Base-by-base conservation (phyloP, 2,888 invertebrate genomes). In the Andrena marginata region DNA sequence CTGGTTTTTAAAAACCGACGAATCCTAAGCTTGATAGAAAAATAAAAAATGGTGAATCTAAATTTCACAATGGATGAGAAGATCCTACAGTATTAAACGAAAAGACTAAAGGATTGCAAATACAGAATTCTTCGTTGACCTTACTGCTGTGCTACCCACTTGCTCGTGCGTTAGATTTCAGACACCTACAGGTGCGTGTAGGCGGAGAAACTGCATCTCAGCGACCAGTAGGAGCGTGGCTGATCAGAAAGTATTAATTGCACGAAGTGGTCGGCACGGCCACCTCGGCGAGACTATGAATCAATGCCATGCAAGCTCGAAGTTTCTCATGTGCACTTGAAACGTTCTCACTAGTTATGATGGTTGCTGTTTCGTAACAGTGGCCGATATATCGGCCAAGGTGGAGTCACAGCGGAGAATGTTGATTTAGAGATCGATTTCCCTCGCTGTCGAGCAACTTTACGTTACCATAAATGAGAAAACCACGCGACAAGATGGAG, bases 321-420 rank as follows among this genome's bases (percentile, higher is more conserved):
- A 60, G 29, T 65, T 71, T 29, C 31, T 26, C 31, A 23, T 29
- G 35, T 59, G 71, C 60, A 56, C 54, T 71, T 62, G 70, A 70
- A 71, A 65, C 16, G 42, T 20, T 48, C 33, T 29, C 35, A 48
- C 51, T n/a, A 23, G 65, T 70, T 76, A 80, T 54, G 56, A 67
- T 72, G 26, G 48, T 13, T 31, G 23, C 7, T 16, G 64, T 81
- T 79, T 78, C 80, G 73, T 69, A 79, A 73, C 35, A 23, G 20
- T 35, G 56, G 31, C 62, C 79, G 42, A 72, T 67, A 73, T 81
- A 56, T 81, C 81, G 81, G 81, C 73, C 81, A 81, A 81, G 80
- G 81, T 73, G 49, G 48, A 73, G 31, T 65, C 60, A 33, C 64
- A 48, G 35, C 62, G 16, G 54, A 20, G 42, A 65, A 56, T 72